Conservation (phyloP, 2,888 invertebrate genomes). For the Hypsopygia costalis region DNA sequence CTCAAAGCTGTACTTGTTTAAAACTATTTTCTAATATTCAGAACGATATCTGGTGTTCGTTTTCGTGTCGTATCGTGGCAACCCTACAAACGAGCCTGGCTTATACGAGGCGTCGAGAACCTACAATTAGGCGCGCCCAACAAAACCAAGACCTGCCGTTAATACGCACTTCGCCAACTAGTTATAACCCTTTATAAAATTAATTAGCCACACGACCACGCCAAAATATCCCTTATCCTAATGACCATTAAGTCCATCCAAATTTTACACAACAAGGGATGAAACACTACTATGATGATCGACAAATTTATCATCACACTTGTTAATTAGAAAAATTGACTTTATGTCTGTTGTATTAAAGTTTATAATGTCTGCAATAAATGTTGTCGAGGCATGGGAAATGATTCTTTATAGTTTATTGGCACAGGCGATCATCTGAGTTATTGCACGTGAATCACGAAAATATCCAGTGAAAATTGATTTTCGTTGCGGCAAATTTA, state of each 20-base stretch:
- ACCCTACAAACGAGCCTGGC: constrained; percentile 51
- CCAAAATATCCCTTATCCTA: constrained; percentile 28
- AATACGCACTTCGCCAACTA: constrained; percentile 71
- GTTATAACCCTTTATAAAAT: constrained; percentile 43
- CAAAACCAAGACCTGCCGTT: constrained; percentile 60
- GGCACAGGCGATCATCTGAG: constrained; percentile 52
- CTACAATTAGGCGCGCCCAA: constrained; percentile 67
- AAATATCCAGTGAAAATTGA: constrained; percentile 66
- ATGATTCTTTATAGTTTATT: constrained; percentile 68
- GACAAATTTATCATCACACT: constrained; percentile 26
- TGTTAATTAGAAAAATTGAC: constrained; percentile 17
- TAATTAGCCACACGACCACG: constrained; percentile 17
- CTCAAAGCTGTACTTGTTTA: too few species aligned
- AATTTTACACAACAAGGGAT: constrained; percentile 27
- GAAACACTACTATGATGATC: constrained; percentile 42
- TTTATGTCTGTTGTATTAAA: constrained; percentile 14
- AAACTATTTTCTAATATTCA: too few species aligned
- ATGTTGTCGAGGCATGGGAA: constrained; percentile 36
- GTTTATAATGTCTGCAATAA: constrained; percentile 10
- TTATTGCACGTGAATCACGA: constrained; percentile 52
- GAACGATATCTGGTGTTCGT: too few species aligned
- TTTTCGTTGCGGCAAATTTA: constrained; percentile 26
- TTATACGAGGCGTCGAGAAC: constrained; percentile 72
- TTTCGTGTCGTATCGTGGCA: constrained; percentile 27
- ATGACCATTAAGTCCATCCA: constrained; percentile 1